phyloP scores from a whole-genome alignment of 2,797 vertebrate species.

The Anguilla pacifica region DNA sequence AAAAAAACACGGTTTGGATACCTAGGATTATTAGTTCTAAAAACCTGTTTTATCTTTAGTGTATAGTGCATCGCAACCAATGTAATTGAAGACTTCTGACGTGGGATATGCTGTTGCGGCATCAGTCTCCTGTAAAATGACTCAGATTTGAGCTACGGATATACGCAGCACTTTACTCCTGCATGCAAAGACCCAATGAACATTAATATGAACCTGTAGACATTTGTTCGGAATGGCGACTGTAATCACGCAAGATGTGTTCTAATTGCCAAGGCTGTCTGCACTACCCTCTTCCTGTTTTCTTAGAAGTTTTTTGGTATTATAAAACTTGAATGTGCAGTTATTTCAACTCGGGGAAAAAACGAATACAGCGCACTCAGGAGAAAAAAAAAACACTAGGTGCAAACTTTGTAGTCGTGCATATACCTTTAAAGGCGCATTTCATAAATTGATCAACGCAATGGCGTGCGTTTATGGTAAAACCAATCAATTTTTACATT shows the following conservation, averaged over 20 bases:
- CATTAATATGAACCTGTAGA: neutral
- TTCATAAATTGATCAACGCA: neutral
- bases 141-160: neutral
- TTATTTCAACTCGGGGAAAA: neutral
- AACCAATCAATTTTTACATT: neutral
- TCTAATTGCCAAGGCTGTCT: neutral
- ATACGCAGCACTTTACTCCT: neutral
- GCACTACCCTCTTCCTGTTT: no score
- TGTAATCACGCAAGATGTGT: neutral
- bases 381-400: neutral
- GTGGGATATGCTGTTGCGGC: neutral
- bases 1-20: no score
- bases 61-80: neutral
- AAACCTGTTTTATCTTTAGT: no score
- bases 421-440: neutral
- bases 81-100: neutral
- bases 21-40: no score
- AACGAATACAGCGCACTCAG: neutral
- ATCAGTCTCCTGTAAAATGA: neutral
- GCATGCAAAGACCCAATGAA: neutral
- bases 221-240: neutral
- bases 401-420: neutral
- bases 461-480: neutral
- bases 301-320: no score
- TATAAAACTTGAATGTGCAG: no score